Base-by-base conservation (phyloP, 2,888 invertebrate species). In the Chrysodeixis includens region DNA sequence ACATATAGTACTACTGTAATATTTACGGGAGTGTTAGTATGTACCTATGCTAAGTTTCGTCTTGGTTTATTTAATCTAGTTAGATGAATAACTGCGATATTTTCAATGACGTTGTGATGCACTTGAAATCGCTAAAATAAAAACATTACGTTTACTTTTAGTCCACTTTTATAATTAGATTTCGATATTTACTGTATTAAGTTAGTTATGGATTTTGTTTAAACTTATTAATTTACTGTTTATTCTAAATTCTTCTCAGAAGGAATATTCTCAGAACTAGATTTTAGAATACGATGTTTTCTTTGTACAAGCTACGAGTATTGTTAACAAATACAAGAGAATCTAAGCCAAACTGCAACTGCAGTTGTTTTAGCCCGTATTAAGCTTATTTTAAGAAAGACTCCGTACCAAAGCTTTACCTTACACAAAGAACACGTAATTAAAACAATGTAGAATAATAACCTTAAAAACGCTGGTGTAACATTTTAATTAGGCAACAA, bases 401-500 rank as follows among this genome's bases (percentile, higher is more conserved):
- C 4, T 7, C n/a, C 3, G 5, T 40, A 40, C n/a, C 40, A 40
- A 18, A 49, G 46, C 46, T 10, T 18, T 16, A 20, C 20, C 20
- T 49, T 49, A 20, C 9, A 3, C 18, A 49, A 20, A 46, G 22
- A 51, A 26, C 7, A 30, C 12, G 16, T 5, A 8, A 26, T 60
- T 40, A 70, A 61, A 40, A 53, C 10, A 65, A 35, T 18, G 2
- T 56, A 56, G 56, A 61, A 57, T 44, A 16, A 26, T 46, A 77
- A 72, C 63, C 58, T 69, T 69, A 67, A 52, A 56, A 69, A 64
- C 60, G 77, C 66, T 32, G 54, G 22, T 53, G 32, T 9, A 58
- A 60, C 52, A 65, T 65, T 74, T 74, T 77, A 71, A 69, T 77
- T 56, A 71, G 63, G 56, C 62, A 40, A 58, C 40, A 66, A 70